Evolutionary conservation across 2,888 invertebrate genomes (phyloP).

Genomic region (Apotomis betuletana): DNA sequence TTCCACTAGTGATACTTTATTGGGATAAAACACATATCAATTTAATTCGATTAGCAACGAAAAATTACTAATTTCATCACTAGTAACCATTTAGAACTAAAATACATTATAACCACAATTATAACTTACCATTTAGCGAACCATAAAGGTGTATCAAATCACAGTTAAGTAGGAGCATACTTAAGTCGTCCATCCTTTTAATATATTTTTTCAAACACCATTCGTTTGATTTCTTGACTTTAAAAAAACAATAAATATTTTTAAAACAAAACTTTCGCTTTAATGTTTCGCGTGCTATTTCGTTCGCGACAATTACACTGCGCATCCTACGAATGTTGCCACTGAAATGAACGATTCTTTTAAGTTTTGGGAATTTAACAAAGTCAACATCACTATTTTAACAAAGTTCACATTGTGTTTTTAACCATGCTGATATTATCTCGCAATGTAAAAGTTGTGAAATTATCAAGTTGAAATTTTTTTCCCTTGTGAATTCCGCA

Average conservation of each 20-base stretch:
- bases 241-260: too few relatives aligned
- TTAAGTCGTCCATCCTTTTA: too few relatives aligned
- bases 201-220: not conserved
- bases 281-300: too few relatives aligned
- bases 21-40: too few relatives aligned
- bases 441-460: conserved; percentile 1
- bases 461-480: not conserved
- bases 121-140: conserved; percentile 4
- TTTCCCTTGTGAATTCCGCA: conserved; percentile 1
- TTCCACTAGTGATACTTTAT: too few relatives aligned
- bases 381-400: not conserved
- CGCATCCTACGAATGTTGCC: not conserved
- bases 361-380: not conserved
- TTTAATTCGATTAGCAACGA: too few relatives aligned
- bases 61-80: too few relatives aligned
- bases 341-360: conserved; percentile 1
- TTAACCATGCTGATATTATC: not conserved
- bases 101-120: not conserved
- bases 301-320: too few relatives aligned
- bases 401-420: not conserved
- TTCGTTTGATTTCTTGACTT: not conserved
- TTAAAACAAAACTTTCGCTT: too few relatives aligned
- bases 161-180: not conserved
- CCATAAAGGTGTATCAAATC: not conserved
- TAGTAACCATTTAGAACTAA: not conserved